Evolutionary conservation across 2,888 invertebrate genomes (phyloP).

Genomic region (Drosophila macrospina): DNA sequence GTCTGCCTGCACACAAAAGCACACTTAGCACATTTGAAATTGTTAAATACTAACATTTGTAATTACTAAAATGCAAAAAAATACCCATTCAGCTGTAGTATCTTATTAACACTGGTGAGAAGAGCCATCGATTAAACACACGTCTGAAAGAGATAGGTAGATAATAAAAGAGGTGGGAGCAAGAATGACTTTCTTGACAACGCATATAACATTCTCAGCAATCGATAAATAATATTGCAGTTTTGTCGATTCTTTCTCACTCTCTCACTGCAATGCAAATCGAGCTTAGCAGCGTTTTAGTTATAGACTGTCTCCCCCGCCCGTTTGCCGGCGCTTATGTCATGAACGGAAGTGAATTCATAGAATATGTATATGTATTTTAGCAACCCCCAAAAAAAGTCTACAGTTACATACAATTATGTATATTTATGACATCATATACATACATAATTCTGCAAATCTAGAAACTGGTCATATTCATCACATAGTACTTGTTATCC

Average conservation of each 20-base stretch:
- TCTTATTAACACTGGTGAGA: slow-evolving; percentile 6
- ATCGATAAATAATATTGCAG: slow-evolving; percentile 47
- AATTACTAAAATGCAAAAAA: slow-evolving; percentile 32
- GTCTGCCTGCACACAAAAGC: slow-evolving; percentile 29
- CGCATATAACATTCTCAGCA: slow-evolving; percentile 20
- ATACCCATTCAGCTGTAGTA: neutral
- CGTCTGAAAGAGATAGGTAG: slow-evolving; percentile 28
- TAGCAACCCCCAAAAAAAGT: slow-evolving; percentile 40
- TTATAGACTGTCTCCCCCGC: neutral
- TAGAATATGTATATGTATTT: slow-evolving; percentile 28
- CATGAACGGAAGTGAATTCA: slow-evolving; percentile 55
- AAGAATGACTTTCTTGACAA: slow-evolving; percentile 28
- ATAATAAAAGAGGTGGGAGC: neutral
- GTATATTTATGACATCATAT: slow-evolving; percentile 41
- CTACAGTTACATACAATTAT: slow-evolving; percentile 18
- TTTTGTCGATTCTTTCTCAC: slow-evolving; percentile 21
- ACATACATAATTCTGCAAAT: slow-evolving; percentile 15
- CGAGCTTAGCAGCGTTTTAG: slow-evolving; percentile 4
- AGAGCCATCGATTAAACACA: slow-evolving; percentile 24
- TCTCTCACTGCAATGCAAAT: neutral
- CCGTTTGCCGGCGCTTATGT: slow-evolving; percentile 37
- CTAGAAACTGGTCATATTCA: neutral
- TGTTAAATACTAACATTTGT: slow-evolving; percentile 45
- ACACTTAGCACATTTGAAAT: slow-evolving; percentile 32
- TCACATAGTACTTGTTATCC: neutral